phyloP scores from a whole-genome alignment of 2,888 invertebrate species.

The Allacma fusca region DNA sequence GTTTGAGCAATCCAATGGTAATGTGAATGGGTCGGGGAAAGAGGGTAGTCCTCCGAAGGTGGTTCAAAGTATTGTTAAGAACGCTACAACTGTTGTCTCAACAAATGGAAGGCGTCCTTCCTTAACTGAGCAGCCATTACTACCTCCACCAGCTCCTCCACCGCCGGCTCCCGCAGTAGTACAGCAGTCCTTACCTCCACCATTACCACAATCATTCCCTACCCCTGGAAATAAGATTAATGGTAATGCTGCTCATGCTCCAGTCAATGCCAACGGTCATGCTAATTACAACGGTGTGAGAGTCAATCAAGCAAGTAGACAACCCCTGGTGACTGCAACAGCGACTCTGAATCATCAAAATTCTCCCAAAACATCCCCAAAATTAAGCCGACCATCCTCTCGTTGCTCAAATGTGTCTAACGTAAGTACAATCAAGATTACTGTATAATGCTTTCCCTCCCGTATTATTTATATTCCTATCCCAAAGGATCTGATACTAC shows the following conservation, averaged over 20 bases:
- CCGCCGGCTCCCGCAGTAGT: slow-evolving; percentile 63
- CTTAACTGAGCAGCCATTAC: slow-evolving; percentile 64
- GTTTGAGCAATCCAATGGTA: slow-evolving; percentile 34
- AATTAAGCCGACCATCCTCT: slow-evolving; percentile 68
- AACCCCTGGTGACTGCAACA: slow-evolving; percentile 24
- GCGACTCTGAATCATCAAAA: slow-evolving; percentile 30
- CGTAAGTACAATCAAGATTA: slow-evolving; percentile 64
- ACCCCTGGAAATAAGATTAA: background rate
- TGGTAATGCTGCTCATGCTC: slow-evolving; percentile 19
- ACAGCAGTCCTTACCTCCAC: slow-evolving; percentile 45
- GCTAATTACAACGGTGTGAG: background rate
- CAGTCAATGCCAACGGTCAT: background rate
- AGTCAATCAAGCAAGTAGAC: slow-evolving; percentile 22
- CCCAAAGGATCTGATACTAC: no score
- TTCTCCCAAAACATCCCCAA: slow-evolving; percentile 64
- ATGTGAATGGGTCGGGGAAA: background rate
- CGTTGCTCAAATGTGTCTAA: slow-evolving; percentile 66
- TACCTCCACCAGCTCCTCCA: slow-evolving; percentile 65
- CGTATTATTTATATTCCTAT: background rate
- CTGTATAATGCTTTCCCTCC: no score
- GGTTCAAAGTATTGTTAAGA: slow-evolving; percentile 3
- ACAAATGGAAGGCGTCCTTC: slow-evolving; percentile 20
- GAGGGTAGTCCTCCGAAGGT: slow-evolving; percentile 1
- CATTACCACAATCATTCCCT: background rate
- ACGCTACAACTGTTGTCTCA: background rate